Percentiles rank a stretch among this genome's conserved stretches.
Evolutionary conservation across 2,888 invertebrate species (phyloP).

Genomic region (Acronicta leporina): DNA sequence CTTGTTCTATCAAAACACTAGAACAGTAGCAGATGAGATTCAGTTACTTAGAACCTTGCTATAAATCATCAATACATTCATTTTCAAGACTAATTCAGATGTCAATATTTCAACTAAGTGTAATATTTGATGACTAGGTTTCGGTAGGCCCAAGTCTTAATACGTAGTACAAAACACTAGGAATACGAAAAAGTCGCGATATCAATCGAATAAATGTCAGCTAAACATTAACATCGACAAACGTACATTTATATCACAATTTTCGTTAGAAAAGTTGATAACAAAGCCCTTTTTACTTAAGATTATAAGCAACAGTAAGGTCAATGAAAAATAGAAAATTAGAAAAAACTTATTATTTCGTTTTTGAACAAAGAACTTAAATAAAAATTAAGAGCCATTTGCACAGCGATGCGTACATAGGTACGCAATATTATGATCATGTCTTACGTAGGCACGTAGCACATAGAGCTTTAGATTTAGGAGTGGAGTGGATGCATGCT

Average conservation of each 20-base stretch:
- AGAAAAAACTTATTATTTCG: background rate
- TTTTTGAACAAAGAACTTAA: background rate
- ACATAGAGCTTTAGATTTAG: too few relatives aligned
- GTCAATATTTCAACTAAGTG: constrained; percentile 16
- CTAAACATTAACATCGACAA: background rate
- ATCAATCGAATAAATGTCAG: background rate
- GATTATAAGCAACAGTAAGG: background rate
- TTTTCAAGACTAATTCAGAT: background rate
- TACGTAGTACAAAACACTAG: constrained; percentile 10
- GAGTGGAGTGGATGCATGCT: too few relatives aligned
- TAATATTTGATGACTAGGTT: constrained; percentile 47
- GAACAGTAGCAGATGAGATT: background rate
- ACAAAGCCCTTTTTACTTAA: constrained; percentile 2
- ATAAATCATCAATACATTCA: background rate
- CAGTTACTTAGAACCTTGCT: background rate
- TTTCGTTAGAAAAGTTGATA: constrained; percentile 3
- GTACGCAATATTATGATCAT: too few relatives aligned
- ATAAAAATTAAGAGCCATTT: background rate
- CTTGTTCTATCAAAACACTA: background rate
- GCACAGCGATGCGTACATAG: too few relatives aligned
- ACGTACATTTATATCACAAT: constrained; percentile 7
- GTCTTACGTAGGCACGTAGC: too few relatives aligned
- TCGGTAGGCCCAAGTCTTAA: constrained; percentile 30
- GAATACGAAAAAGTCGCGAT: background rate
- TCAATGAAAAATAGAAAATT: background rate